phyloP scores from a whole-genome alignment of 2,797 vertebrate genomes.

The Bryconaethiops microstoma region DNA sequence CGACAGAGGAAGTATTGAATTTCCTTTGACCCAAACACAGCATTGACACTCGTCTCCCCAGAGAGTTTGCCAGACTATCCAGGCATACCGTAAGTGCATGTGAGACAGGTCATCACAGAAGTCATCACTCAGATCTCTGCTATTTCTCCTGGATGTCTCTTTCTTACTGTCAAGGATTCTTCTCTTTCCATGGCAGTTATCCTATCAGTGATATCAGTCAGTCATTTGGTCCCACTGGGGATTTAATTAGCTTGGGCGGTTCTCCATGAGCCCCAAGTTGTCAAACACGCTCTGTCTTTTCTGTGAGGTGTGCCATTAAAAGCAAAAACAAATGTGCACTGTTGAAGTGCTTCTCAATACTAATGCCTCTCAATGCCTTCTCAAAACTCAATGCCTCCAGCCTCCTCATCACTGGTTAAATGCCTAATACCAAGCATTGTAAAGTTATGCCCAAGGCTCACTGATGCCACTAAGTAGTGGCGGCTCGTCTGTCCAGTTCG shows the following conservation, averaged over 20 bases:
- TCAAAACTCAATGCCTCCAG: too few relatives aligned
- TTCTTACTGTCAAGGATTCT: constrained; percentile 13
- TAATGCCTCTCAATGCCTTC: too few relatives aligned
- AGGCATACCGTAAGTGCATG: neutral
- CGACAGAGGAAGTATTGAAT: constrained; percentile 51
- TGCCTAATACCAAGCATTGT: too few relatives aligned
- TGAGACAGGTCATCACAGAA: neutral
- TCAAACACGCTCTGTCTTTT: constrained; percentile 20
- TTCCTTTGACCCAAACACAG: constrained; percentile 46
- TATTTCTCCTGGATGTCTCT: neutral
- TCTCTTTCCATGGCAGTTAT: constrained; percentile 13
- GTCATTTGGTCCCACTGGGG: neutral
- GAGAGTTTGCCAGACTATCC: constrained; percentile 6
- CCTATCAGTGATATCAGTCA: constrained; percentile 10
- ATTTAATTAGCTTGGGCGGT: constrained; percentile 11
- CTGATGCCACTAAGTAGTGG: too few relatives aligned
- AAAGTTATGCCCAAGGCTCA: too few relatives aligned
- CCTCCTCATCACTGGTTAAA: too few relatives aligned
- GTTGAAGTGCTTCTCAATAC: too few relatives aligned
- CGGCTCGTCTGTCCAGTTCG: too few relatives aligned
- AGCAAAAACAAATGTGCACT: neutral
- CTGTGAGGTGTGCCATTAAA: neutral
- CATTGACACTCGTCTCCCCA: constrained; percentile 26
- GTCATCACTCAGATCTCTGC: neutral
- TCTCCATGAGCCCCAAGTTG: constrained; percentile 1